Conservation (phyloP, 2,797 vertebrate species). For the Euphonia xanthogaster region DNA sequence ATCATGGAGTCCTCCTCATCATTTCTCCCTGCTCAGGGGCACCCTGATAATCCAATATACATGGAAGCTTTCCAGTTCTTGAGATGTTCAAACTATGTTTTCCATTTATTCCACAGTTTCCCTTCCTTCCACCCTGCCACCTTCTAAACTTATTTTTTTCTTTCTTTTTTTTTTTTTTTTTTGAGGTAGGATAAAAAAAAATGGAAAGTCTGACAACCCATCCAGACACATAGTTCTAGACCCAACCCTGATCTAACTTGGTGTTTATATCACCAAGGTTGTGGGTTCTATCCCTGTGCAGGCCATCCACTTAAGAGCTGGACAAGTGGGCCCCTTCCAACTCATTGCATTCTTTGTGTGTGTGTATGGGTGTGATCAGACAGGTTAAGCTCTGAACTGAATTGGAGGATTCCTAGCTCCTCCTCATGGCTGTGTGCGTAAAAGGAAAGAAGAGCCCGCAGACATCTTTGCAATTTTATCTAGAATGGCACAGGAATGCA, state of each 20-base stretch:
- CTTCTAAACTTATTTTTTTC: neutral
- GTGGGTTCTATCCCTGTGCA: neutral
- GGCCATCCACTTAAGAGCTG: neutral
- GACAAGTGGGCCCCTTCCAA: neutral
- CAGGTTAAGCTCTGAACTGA: neutral
- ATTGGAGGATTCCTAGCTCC: neutral
- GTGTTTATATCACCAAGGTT: neutral
- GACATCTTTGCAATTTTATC: neutral
- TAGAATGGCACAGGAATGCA: no score
- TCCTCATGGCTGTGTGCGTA: rapidly evolving
- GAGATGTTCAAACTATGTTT: neutral
- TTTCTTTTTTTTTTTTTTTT: neutral
- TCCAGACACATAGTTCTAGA: neutral
- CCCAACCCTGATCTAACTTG: neutral
- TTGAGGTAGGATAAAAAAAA: neutral
- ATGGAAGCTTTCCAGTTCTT: neutral
- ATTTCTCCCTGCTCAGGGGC: no score
- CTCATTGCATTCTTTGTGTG: neutral
- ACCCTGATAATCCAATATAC: no score
- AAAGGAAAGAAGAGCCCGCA: neutral
- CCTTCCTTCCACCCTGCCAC: rapidly evolving
- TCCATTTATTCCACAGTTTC: neutral
- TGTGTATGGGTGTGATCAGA: neutral
- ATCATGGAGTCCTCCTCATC: no score
- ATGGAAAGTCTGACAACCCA: neutral